These are phyloP conservation scores for Raja brachyura DNA, from an alignment of 2,113 vertebrate genomes.

Conservation along the genomic window DNA sequence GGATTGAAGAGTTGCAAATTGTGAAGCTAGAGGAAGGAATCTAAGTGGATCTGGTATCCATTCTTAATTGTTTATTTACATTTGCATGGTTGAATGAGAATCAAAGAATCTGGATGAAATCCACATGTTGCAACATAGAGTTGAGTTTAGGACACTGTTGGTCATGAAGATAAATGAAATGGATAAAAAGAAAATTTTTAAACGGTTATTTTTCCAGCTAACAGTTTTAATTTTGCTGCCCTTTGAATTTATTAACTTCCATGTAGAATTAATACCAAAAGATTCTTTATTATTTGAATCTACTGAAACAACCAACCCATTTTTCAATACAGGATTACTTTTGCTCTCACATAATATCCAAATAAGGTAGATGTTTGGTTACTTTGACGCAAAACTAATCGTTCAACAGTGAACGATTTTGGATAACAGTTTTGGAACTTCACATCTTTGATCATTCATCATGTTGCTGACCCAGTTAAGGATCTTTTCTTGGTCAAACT, in stretches of 20 bases:
- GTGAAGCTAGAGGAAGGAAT: background rate
- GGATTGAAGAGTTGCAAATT: no score
- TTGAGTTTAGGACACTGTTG: background rate
- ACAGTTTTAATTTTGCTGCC: background rate
- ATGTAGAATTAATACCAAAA: background rate
- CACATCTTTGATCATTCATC: background rate
- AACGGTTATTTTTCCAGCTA: no score
- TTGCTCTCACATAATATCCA: background rate
- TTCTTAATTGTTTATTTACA: background rate
- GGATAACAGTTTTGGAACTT: background rate
- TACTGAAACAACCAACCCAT: background rate
- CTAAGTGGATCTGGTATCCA: background rate
- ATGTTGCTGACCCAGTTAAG: background rate
- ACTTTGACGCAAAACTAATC: background rate
- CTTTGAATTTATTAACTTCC: background rate
- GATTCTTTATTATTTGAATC: background rate
- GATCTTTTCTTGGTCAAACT: background rate
- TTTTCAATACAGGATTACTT: background rate
- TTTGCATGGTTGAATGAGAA: background rate
- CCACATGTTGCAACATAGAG: background rate
- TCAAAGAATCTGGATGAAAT: background rate
- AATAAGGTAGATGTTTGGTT: background rate
- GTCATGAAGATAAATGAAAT: background rate
- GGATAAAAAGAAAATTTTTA: no score
- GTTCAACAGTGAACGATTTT: background rate